Base-by-base conservation (phyloP, 2,888 invertebrate species). In the Aethes cnicana region DNA sequence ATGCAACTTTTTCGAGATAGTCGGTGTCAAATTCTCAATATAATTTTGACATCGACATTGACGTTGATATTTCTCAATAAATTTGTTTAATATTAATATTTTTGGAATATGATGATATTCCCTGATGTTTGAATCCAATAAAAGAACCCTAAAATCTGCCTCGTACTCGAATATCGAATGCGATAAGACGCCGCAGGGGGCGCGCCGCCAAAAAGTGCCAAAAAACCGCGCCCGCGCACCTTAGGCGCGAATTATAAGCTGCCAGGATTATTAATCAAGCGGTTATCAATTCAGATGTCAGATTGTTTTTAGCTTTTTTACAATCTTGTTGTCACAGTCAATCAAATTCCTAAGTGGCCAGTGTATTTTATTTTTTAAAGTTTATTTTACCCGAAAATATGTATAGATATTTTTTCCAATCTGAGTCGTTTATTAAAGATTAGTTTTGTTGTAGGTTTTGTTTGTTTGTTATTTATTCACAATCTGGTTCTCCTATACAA, bases 141-240 rank as follows among this genome's bases (percentile, higher is more conserved):
- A 12, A 12, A 21, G 28, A 37, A 25, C 50, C 30, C 50, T 43
- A 50, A 50, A 54, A 21, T 55, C 28, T 50, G 35, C 53, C 48
- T 56, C 47, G 46, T 36, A 47, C 26, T 43, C 44, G 50, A 55
- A 54, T 55, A 56, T 57, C 54, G 41, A 55, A 54, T 57, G 47
- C 54, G 64, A 69, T 66, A 64, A 63, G 39, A 47, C 46, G 39
- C 66, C 54, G 56, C 65, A 57, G 64, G 67, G 64, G 58, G 41
- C 52, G 55, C 50, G 62, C 58, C 62, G 65, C 68, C 67, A 59
- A 68, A 68, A 65, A 64, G 61, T 63, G 61, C 57, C 63, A 65
- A 67, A 68, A 60, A 64, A 62, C 56, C 53, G 43, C 56, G 46
- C 42, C 36, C 9, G 42, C 35, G 43, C 50, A 20, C 6, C 12